Evolutionary conservation across 2,113 vertebrate genomes (phyloP).

Genomic region (Catharus minimus): DNA sequence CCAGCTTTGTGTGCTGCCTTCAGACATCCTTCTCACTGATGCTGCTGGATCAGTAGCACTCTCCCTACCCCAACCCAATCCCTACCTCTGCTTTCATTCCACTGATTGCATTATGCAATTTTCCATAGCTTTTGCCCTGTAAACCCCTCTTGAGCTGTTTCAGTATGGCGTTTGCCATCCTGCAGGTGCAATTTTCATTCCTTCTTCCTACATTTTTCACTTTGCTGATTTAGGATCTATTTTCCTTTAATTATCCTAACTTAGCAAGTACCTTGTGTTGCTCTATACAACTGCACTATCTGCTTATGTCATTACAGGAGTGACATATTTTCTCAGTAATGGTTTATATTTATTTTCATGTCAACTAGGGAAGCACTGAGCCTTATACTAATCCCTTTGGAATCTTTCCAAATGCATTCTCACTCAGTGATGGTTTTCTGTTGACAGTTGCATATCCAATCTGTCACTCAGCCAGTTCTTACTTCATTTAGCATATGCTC

Average conservation of each 20-base stretch:
- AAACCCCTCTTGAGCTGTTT: not conserved
- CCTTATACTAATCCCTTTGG: not conserved
- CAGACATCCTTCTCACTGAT: not conserved
- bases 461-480: conserved; percentile 41
- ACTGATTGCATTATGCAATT: not conserved
- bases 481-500: conserved; percentile 29
- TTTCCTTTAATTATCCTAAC: not conserved
- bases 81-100: not conserved
- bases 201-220: not conserved
- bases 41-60: not conserved
- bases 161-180: not conserved
- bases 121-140: not conserved
- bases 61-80: not conserved
- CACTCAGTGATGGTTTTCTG: conserved; percentile 16
- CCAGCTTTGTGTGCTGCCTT: not conserved
- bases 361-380: not conserved
- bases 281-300: not conserved
- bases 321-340: conserved; percentile 8
- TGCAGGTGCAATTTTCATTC: not conserved
- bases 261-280: not conserved
- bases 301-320: not conserved
- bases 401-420: conserved; percentile 12
- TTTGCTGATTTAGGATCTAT: not conserved
- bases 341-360: not conserved
- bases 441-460: conserved; percentile 32